phyloP scores from a whole-genome alignment of 1,140 invertebrate species.

The Trichomalopsis sarcophagae region DNA sequence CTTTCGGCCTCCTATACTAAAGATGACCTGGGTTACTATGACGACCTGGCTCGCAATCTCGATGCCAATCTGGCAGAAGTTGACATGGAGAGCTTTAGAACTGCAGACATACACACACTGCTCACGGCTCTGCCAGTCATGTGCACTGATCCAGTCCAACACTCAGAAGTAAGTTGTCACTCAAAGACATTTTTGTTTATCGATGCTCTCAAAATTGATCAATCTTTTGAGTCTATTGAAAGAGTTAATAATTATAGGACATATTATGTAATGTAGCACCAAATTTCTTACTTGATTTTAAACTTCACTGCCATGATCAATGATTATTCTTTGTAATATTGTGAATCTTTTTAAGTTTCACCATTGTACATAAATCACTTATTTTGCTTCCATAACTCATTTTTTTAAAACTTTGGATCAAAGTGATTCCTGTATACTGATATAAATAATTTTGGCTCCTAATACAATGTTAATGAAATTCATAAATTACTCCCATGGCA shows the following conservation, averaged over 20 bases:
- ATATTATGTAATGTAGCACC: not conserved
- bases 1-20: slow-evolving; percentile 86
- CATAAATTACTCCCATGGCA: slow-evolving; percentile 64
- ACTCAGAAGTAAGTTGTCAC: slow-evolving; percentile 67
- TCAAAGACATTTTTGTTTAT: not conserved
- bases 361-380: not conserved
- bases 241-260: not conserved
- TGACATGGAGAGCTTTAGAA: slow-evolving; percentile 95
- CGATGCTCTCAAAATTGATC: not conserved
- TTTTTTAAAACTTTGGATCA: too few relatives aligned
- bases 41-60: slow-evolving; percentile 89
- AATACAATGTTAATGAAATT: slow-evolving; percentile 55
- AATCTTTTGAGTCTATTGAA: not conserved
- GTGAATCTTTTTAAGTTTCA: not conserved
- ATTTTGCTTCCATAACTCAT: not conserved
- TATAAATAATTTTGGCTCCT: not conserved
- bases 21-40: slow-evolving; percentile 84
- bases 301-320: not conserved
- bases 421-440: not conserved
- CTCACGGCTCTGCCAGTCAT: slow-evolving; percentile 86
- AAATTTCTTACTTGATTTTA: not conserved
- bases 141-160: slow-evolving; percentile 76
- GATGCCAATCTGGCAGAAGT: slow-evolving; percentile 95
- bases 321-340: slow-evolving; percentile 4
- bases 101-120: slow-evolving; percentile 92